These are phyloP conservation scores for Cossypha caffra DNA, from an alignment of 2,797 vertebrate genomes.

Conservation along the genomic window DNA sequence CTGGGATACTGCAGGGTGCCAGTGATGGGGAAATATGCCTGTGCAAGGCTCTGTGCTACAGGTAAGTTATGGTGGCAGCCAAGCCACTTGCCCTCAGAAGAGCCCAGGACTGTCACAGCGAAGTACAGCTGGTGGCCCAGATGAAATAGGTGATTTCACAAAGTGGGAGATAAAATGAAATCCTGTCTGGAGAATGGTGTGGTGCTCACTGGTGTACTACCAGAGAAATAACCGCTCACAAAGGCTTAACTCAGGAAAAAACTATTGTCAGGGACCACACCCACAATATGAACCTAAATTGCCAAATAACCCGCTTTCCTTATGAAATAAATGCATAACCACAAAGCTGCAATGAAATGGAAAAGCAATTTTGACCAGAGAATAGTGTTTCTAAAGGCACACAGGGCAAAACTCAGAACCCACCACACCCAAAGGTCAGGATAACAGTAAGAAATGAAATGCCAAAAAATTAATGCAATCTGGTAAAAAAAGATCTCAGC, in stretches of 20 bases:
- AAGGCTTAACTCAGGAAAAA: constrained; percentile 10
- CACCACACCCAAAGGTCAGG: constrained; percentile 21
- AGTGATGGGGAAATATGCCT: background rate
- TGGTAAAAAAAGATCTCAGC: background rate
- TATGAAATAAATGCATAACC: constrained; percentile 41
- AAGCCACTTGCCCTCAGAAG: background rate
- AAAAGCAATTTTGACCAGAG: constrained; percentile 38
- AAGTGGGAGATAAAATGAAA: background rate
- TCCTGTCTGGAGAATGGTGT: background rate
- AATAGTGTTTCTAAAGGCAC: constrained; percentile 22
- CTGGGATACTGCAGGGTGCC: background rate
- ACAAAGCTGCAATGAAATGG: constrained; percentile 11
- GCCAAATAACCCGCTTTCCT: constrained; percentile 2
- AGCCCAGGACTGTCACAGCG: background rate
- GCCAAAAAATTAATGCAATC: constrained; percentile 16
- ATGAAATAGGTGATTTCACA: background rate
- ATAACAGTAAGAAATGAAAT: background rate
- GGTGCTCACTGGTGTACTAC: background rate
- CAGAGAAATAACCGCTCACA: background rate
- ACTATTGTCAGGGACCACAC: background rate
- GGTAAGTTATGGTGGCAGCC: too few species aligned
- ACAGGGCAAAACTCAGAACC: constrained; percentile 22
- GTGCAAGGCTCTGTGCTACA: background rate
- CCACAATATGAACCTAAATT: constrained; percentile 14
- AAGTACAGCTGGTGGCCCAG: background rate